Conservation (phyloP, 2,888 invertebrate species). For the Sepioteuthis lessoniana region DNA sequence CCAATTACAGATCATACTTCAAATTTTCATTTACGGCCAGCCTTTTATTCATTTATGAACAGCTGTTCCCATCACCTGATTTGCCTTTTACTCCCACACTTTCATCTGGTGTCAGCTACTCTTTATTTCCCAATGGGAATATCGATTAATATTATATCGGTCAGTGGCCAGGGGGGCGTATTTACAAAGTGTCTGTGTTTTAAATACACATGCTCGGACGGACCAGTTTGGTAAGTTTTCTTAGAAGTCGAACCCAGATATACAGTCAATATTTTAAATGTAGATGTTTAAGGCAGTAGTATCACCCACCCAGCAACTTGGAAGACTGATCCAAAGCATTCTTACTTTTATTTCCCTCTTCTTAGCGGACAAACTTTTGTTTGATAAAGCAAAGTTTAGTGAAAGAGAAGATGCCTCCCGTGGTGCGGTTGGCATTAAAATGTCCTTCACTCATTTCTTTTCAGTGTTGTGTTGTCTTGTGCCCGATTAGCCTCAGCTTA, state of each 20-base stretch:
- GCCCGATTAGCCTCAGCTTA: not conserved
- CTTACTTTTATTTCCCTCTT: not conserved
- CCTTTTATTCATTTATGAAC: not conserved
- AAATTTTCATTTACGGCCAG: not conserved
- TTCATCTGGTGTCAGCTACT: not conserved
- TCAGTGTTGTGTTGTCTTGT: not conserved
- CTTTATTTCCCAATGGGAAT: not conserved
- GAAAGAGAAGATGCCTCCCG: no score
- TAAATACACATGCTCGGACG: not conserved
- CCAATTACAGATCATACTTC: not conserved
- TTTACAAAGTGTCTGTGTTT: not conserved
- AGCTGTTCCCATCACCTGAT: constrained; percentile 5
- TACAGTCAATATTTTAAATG: no score
- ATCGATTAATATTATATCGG: not conserved
- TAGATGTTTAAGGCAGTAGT: not conserved
- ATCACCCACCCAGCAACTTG: not conserved
- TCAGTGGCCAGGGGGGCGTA: not conserved
- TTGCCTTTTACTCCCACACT: not conserved
- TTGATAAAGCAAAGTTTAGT: not conserved
- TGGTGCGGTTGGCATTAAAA: no score
- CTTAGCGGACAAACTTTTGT: not conserved
- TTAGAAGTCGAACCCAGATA: no score
- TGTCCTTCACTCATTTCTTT: no score
- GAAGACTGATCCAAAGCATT: not conserved
- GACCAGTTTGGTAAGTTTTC: not conserved